Evolutionary conservation across 1,140 invertebrate species (phyloP), one percentile per base, ranked within the genome.

Genomic region (Trachymyrmex cornetzi): DNA sequence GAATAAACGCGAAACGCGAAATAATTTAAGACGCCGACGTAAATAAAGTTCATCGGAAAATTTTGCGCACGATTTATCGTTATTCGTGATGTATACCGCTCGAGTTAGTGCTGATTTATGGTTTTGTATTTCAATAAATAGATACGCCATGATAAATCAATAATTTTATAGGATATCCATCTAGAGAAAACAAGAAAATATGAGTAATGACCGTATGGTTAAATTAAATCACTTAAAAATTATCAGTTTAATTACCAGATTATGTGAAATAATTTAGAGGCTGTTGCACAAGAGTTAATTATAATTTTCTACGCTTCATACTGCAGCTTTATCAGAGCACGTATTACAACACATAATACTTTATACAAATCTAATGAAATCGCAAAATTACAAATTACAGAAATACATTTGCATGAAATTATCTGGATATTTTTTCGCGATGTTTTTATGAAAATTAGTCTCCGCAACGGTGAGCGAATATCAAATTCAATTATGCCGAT

Each of bases 21-120:
- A 86, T 81, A 81, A 80, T 86, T 81, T 80, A 69, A 81, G 77
- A 80, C 50, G 84, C 84, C 85, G 77, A 81, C 59, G 82, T 85
- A 77, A 85, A 77, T 85, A 85, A 85, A 85, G 59, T 77, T 79
- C 44, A 85, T 85, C 59, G 81, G 57, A 50, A 85, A 85, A 85
- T 85, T 85, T 77, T 14, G 44, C 72, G 59, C 57, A 48, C 74
- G 72, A 85, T 85, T 85, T 85, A 85, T 85, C 44, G 71, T 66
- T 50, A 77, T 44, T 77, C 82, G 72, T 66, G 72, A 75, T 79
- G 57, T 55, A 66, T 53, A 64, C 44, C 55, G 55, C 24, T 30
- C 53, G 53, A 55, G 34, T 59, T 82, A 59, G 53, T 22, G 67
- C 55, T 72, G 80, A 82, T 82, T 74, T 82, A 72, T 74, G 24